These are phyloP conservation scores for Enteromius viviparus DNA, from an alignment of 2,797 vertebrate species.

Conservation along the genomic window DNA sequence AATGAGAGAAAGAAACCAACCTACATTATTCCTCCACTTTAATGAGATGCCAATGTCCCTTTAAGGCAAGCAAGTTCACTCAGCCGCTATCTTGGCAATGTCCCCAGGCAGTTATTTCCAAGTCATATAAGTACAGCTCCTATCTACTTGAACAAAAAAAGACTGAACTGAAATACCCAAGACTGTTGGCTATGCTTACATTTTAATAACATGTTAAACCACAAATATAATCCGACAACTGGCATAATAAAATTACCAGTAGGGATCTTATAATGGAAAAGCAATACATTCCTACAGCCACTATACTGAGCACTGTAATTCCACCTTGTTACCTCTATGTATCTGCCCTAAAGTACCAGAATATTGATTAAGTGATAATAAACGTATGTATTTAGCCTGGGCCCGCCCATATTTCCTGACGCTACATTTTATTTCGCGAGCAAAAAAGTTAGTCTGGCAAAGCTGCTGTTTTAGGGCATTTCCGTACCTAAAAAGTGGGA, in stretches of 20 bases:
- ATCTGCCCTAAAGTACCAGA: neutral
- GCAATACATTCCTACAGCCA: neutral
- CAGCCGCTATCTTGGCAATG: slow-evolving; percentile 2
- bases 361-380: neutral
- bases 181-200: neutral
- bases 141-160: slow-evolving; percentile 17
- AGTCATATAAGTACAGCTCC: slow-evolving; percentile 19
- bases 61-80: slow-evolving; percentile 14
- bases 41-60: slow-evolving; percentile 22
- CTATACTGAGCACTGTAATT: neutral
- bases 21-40: slow-evolving; percentile 19
- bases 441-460: too few species aligned
- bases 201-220: slow-evolving; percentile 3
- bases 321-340: neutral
- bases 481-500: too few species aligned
- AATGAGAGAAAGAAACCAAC: neutral
- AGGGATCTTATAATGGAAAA: neutral
- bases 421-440: too few species aligned
- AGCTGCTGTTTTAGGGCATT: too few species aligned
- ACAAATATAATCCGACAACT: neutral
- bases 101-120: slow-evolving; percentile 8
- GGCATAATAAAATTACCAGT: neutral
- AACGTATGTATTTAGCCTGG: too few species aligned
- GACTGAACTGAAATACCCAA: neutral
- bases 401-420: too few species aligned